phyloP scores from a whole-genome alignment of 2,888 invertebrate species.

The Invenusta paracnida region DNA sequence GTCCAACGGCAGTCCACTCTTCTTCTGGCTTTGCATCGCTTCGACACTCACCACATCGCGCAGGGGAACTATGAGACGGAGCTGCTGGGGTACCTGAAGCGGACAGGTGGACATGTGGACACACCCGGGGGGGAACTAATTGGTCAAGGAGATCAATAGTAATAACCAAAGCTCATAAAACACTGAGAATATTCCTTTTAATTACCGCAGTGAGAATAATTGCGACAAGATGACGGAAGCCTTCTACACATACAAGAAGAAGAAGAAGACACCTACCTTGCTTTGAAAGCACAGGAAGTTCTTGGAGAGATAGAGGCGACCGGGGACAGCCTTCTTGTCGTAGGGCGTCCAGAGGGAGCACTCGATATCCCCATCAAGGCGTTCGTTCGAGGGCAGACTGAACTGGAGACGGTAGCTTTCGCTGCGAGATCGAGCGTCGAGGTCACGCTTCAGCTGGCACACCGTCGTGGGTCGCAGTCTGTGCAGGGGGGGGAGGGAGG shows the following conservation, averaged over 20 bases:
- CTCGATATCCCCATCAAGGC: constrained; percentile 83
- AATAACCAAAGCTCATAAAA: too few relatives aligned
- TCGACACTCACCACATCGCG: constrained; percentile 28
- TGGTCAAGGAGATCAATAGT: too few relatives aligned
- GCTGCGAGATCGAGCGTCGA: constrained; percentile 87
- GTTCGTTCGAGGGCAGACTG: constrained; percentile 78
- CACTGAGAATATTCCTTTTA: too few relatives aligned
- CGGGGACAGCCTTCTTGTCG: constrained; percentile 80
- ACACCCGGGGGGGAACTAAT: too few relatives aligned
- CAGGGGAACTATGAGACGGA: constrained; percentile 28
- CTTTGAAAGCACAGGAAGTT: constrained; percentile 94
- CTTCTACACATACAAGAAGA: too few relatives aligned
- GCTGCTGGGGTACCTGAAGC: not conserved
- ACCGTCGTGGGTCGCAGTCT: constrained; percentile 62
- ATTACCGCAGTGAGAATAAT: too few relatives aligned
- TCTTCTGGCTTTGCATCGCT: constrained; percentile 17
- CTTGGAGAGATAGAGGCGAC: constrained; percentile 81
- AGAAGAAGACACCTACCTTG: too few relatives aligned
- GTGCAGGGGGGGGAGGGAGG: not conserved
- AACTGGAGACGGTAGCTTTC: constrained; percentile 71
- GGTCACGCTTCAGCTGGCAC: constrained; percentile 84
- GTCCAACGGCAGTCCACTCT: constrained; percentile 48
- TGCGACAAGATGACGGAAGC: too few relatives aligned
- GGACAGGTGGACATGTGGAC: too few relatives aligned
- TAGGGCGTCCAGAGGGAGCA: constrained; percentile 90